Evolutionary conservation across 2,888 invertebrate species (phyloP), one percentile per base, ranked within the genome.

Genomic region (Crossocerus cetratus): DNA sequence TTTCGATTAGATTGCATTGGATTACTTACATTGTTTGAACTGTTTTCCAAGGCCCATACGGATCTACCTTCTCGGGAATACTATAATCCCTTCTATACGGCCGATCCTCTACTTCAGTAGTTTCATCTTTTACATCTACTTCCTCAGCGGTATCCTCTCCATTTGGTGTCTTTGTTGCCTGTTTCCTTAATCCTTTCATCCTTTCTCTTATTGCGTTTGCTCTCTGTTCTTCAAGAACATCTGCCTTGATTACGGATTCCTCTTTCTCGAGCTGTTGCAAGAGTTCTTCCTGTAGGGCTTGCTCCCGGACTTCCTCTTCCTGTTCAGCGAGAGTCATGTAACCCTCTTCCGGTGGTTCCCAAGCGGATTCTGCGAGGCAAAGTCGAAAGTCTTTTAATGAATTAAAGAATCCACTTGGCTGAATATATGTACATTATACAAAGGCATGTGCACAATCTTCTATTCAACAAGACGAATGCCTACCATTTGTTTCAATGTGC

Each of bases 401-500:
- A n/a, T n/a, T n/a, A n/a, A n/a, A n/a, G n/a, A n/a, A n/a, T n/a
- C n/a, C n/a, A n/a, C n/a, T n/a, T n/a, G n/a, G n/a, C n/a, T n/a
- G n/a, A n/a, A n/a, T n/a, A n/a, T n/a, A n/a, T n/a, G n/a, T n/a
- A n/a, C n/a, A n/a, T n/a, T n/a, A n/a, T 32, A 32, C 11, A 32
- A 32, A 8, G 1, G 11, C 3, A 5, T 32, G 32, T 5, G 11
- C 11, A 32, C 0, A 32, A 32, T 8, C 5, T 32, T 32, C 8
- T 8, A 32, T 32, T 32, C 1, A 32, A 8, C 1, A 32, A 8
- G 32, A 3, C 0, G 2, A 32, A 32, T 32, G 72, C 83, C 76
- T 90, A 95, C 96, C 96, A 91, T 95, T 95, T 44, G 96, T 96
- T 78, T 94, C 92, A 1, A 93, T 94, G 89, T 98, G 96, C 96